Evolutionary conservation across 2,888 invertebrate genomes (phyloP), one percentile per base, ranked within the genome.

Genomic region (Aleiodes testaceus): DNA sequence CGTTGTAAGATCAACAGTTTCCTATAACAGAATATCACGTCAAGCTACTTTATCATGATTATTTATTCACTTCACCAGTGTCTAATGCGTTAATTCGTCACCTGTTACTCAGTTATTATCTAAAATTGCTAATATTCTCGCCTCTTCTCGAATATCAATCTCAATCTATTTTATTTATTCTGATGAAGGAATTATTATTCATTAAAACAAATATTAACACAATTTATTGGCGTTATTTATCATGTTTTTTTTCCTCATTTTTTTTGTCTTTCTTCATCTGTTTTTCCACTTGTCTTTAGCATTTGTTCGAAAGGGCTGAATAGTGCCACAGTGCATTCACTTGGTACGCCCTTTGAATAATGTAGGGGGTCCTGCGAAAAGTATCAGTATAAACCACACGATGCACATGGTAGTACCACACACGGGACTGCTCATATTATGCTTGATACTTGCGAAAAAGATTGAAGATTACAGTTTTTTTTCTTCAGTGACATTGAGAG

Each of bases 401-500:
- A 36, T 36, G 36, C 4, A 6, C 36, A 36, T 36, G 36, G 36
- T 36, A 6, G 71, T 75, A 75, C 73, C 53, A 73, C 55, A 67
- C 71, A 2, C 68, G 66, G 72, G 49, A 61, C 50, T 55, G 50
- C 70, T 67, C 70, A 59, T 64, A 67, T 71, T 75, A 79, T 81
- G 81, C 82, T 82, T 81, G 80, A 80, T 80, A 80, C 80, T 81
- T 80, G 82, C 81, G 82, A 82, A 79, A 79, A 79, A 84, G 84
- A 84, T 83, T 79, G 79, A 76, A 82, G 84, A 84, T 85, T 81
- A 81, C 26, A 36, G 9, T 6, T 36, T 36, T 36, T 36, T 36
- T 36, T 36, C 36, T 9, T 36, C 36, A 9, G 36, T 36, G 7
- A 36, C 36, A 6, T 36, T 9, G 36, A 36, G 11, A 36, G 2